These are phyloP conservation scores for Cathartes aura DNA, from an alignment of 2,113 vertebrate genomes.

Conservation along the genomic window DNA sequence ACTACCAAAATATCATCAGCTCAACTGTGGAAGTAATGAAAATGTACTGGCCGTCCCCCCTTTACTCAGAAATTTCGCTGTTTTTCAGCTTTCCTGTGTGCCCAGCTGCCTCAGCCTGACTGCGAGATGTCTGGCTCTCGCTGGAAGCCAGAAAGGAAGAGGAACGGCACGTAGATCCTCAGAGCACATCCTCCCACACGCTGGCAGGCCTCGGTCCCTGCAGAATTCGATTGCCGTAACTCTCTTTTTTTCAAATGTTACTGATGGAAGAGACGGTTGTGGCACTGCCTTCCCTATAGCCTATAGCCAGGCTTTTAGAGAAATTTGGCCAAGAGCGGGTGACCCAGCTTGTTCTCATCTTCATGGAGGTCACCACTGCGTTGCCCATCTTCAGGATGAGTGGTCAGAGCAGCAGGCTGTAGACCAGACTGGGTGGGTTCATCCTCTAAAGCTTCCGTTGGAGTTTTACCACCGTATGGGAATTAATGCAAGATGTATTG, in stretches of 20 bases:
- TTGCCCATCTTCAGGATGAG: background rate
- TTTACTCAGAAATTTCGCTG: background rate
- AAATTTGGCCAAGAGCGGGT: background rate
- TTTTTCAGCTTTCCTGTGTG: background rate
- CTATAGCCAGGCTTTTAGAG: fast-evolving
- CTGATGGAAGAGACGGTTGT: background rate
- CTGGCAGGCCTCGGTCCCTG: background rate
- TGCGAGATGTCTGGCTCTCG: conserved; percentile 35
- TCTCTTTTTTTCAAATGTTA: background rate
- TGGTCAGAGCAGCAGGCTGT: background rate
- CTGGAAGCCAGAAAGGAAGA: conserved; percentile 46
- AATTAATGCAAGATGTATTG: background rate
- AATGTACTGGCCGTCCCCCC: conserved; percentile 25
- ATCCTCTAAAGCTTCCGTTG: background rate
- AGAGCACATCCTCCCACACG: conserved; percentile 1
- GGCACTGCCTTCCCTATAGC: background rate
- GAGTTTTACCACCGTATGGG: background rate
- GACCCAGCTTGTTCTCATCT: background rate
- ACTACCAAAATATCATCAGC: conserved; percentile 53
- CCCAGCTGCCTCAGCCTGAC: conserved; percentile 57
- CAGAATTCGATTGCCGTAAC: background rate
- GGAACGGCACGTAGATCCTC: background rate
- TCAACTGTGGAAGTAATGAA: background rate
- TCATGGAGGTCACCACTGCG: fast-evolving
- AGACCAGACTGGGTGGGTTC: background rate